Percentiles rank a stretch among this genome's conserved stretches.
These are phyloP conservation scores for Pantherophis guttatus DNA, from an alignment of 2,113 vertebrate species.

Conservation along the genomic window DNA sequence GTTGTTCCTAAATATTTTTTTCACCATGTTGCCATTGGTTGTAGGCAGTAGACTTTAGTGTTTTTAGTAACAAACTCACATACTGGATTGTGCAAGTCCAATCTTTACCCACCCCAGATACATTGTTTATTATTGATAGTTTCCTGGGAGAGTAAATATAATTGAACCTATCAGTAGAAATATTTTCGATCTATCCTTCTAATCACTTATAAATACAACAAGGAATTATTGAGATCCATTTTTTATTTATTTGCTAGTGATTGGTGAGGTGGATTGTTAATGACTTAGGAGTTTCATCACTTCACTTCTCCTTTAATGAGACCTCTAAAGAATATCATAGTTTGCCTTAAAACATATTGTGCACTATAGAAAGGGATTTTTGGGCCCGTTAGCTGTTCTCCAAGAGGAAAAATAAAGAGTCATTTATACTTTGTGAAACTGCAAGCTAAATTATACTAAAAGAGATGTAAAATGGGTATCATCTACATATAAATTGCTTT, in stretches of 20 bases:
- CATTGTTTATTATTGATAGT: not conserved
- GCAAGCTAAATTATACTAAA: conserved; percentile 72
- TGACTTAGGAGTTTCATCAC: not conserved
- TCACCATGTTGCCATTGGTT: not conserved
- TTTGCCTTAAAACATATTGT: conserved; percentile 24
- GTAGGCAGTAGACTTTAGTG: not conserved
- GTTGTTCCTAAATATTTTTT: not conserved
- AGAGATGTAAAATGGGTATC: conserved; percentile 71
- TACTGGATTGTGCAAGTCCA: not conserved
- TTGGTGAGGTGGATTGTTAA: not conserved
- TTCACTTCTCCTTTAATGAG: not conserved
- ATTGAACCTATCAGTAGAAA: not conserved
- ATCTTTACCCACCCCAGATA: not conserved
- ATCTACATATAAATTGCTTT: conserved; percentile 84
- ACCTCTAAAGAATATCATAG: not conserved
- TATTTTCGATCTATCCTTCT: not conserved
- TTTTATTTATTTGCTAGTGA: not conserved
- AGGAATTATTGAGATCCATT: not conserved
- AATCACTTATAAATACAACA: not conserved
- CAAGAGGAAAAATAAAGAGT: conserved; percentile 45
- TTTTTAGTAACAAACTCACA: not conserved
- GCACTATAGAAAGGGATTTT: conserved; percentile 8
- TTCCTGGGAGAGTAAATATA: not conserved
- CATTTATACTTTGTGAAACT: conserved; percentile 69
- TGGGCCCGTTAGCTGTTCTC: conserved; percentile 34